Conservation (phyloP, 35 echinoderm and acorn worm species). For the Stichopus chloronotus region DNA sequence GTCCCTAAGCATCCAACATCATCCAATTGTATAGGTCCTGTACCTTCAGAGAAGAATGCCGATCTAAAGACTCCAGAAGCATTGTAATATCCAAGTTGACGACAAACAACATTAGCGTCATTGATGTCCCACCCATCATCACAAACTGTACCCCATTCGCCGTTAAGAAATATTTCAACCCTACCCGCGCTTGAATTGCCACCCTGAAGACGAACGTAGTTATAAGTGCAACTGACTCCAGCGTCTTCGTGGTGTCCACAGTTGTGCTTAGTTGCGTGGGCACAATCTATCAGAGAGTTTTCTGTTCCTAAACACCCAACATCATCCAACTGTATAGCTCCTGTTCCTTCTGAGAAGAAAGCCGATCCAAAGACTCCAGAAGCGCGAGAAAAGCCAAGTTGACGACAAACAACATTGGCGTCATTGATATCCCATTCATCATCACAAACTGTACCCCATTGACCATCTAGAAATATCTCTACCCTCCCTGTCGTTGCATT, state of each 20-base stretch:
- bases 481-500: no score
- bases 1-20: background rate
- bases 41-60: background rate
- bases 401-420: no score
- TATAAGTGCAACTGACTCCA: no score
- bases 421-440: no score
- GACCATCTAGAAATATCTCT: no score
- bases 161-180: conserved; percentile 43
- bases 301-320: background rate
- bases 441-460: no score
- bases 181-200: conserved; percentile 12
- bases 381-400: background rate
- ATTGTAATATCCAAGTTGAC: background rate
- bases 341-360: background rate
- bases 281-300: background rate
- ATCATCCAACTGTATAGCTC: background rate
- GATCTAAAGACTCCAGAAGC: background rate
- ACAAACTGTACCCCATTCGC: conserved; percentile 56
- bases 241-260: no score
- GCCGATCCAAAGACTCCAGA: background rate
- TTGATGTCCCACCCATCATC: conserved; percentile 49
- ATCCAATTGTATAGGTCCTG: background rate
- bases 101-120: conserved; percentile 47
- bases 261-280: background rate
- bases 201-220: background rate